Conservation (phyloP, 2,888 invertebrate species). For the Nemotelus nigrinus region DNA sequence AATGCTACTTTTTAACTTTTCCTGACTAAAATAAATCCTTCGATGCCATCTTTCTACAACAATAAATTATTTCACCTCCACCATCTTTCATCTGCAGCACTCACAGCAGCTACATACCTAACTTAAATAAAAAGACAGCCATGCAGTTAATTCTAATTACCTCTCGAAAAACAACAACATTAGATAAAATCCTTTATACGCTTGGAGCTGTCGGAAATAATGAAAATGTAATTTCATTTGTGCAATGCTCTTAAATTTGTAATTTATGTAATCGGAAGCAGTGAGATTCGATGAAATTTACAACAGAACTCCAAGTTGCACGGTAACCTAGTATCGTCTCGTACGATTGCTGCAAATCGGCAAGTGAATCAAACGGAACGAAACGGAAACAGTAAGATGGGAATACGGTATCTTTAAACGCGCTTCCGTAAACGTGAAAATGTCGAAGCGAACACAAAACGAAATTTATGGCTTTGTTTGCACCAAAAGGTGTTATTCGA, state of each 20-base stretch:
- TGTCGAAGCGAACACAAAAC: constrained; percentile 53
- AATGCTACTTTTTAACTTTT: too few species aligned
- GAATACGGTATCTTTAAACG: neutral
- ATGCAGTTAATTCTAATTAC: constrained; percentile 29
- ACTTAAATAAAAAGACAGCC: neutral
- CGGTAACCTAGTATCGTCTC: neutral
- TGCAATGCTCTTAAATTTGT: constrained; percentile 36
- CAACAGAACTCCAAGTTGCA: constrained; percentile 28
- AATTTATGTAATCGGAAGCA: constrained; percentile 42
- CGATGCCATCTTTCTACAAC: too few species aligned
- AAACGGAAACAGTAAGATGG: constrained; percentile 1
- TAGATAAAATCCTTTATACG: neutral
- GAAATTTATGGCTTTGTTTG: constrained; percentile 56
- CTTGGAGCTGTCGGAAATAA: constrained; percentile 23
- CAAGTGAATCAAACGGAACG: neutral
- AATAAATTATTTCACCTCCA: too few species aligned
- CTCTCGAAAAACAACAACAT: neutral
- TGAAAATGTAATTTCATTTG: constrained; percentile 44
- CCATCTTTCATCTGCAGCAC: neutral
- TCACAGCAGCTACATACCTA: neutral
- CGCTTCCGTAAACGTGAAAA: constrained; percentile 44
- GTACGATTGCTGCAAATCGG: neutral
- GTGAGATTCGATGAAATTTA: constrained; percentile 39
- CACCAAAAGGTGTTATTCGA: constrained; percentile 54
- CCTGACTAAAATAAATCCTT: too few species aligned